Conservation (phyloP, 2,888 invertebrate species). For the Micropterix aruncella region DNA sequence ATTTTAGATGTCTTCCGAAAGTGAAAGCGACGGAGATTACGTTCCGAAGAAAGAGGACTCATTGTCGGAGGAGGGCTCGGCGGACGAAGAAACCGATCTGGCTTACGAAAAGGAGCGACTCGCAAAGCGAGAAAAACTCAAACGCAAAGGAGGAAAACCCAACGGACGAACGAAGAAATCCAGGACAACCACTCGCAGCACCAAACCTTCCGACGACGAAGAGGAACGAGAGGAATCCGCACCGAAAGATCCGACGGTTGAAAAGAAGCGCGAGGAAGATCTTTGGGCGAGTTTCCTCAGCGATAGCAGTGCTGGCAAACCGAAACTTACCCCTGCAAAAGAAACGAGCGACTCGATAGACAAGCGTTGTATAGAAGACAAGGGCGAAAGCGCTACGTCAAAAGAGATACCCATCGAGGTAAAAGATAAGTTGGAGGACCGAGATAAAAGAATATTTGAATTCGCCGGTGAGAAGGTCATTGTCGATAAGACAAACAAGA, state of each 20-base stretch:
- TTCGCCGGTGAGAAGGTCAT: conserved; percentile 79
- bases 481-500: conserved; percentile 32
- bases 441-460: conserved; percentile 58
- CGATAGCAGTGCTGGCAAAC: conserved; percentile 40
- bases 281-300: conserved; percentile 69
- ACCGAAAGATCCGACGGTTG: conserved; percentile 35
- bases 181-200: conserved; percentile 6
- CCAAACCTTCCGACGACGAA: conserved; percentile 12
- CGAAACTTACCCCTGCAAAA: conserved; percentile 1
- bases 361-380: too few relatives aligned
- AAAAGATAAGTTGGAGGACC: conserved; percentile 14
- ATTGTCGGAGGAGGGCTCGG: conserved; percentile 54
- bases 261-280: conserved; percentile 59
- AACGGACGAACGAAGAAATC: conserved; percentile 17
- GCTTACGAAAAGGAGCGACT: conserved; percentile 33
- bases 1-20: conserved; percentile 46
- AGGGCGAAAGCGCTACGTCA: conserved; percentile 10
- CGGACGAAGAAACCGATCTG: conserved; percentile 42
- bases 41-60: conserved; percentile 50
- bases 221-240: conserved; percentile 18
- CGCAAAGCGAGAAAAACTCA: conserved; percentile 14
- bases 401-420: conserved; percentile 10
- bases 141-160: conserved; percentile 20
- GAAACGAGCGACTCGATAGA: background rate
- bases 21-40: conserved; percentile 72